Conservation (phyloP, 2,797 vertebrate genomes). For the Peromyscus nudipes region DNA sequence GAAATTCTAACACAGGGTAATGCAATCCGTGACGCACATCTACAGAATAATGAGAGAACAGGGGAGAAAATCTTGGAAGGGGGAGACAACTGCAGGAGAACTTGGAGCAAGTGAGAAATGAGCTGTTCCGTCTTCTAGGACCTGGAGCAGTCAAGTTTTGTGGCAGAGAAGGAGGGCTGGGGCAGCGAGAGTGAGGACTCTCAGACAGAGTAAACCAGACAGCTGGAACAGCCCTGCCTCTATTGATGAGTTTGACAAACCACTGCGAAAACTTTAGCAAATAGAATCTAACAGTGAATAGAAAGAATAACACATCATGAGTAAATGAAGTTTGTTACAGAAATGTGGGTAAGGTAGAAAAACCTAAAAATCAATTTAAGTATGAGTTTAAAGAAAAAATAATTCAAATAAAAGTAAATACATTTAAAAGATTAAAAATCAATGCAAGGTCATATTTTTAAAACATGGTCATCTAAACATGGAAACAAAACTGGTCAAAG, state of each 20-base stretch:
- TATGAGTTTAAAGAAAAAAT: neutral
- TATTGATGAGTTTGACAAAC: neutral
- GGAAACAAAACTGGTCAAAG: neutral
- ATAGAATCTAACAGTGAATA: neutral
- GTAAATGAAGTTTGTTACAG: neutral
- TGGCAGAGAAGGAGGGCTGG: neutral
- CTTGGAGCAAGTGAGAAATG: neutral
- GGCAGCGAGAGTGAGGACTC: neutral
- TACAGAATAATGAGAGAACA: neutral
- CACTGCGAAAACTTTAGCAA: neutral
- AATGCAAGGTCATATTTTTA: neutral
- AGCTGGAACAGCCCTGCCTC: neutral
- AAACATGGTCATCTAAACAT: neutral
- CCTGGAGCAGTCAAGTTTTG: neutral
- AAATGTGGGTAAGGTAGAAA: neutral
- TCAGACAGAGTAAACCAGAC: neutral
- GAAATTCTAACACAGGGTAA: conserved; percentile 30
- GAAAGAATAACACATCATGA: neutral
- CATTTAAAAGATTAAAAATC: neutral
- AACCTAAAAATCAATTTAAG: conserved; percentile 18
- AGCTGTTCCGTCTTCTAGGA: neutral
- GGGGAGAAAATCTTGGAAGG: neutral
- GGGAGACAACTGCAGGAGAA: neutral
- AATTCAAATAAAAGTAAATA: neutral
- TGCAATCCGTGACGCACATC: neutral